These are phyloP conservation scores for Corvus hawaiiensis DNA, from an alignment of 2,113 vertebrate genomes.

Conservation along the genomic window DNA sequence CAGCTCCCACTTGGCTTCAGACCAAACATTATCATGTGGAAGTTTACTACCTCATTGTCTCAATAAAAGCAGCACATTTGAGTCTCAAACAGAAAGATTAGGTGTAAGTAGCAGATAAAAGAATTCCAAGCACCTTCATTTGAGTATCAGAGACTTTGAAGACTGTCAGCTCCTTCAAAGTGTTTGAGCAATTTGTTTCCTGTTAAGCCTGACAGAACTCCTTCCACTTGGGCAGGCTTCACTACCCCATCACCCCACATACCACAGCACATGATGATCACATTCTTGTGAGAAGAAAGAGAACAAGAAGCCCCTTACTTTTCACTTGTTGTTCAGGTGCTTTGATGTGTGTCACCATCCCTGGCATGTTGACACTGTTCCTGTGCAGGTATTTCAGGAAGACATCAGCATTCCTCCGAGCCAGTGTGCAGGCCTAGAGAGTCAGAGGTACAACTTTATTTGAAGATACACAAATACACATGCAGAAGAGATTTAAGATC, in stretches of 20 bases:
- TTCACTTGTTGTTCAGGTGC: constrained; percentile 98
- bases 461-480: not conserved
- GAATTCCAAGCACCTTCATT: not conserved
- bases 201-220: not conserved
- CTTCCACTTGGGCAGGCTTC: not conserved
- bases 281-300: not conserved
- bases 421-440: constrained; percentile 91
- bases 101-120: not conserved
- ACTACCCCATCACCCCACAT: not conserved
- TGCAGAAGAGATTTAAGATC: not conserved
- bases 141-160: not conserved
- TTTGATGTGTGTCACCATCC: constrained; percentile 97
- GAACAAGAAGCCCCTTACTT: constrained; percentile 77
- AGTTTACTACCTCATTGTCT: not conserved
- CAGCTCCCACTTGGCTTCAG: not conserved
- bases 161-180: not conserved
- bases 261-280: not conserved
- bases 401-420: constrained; percentile 94
- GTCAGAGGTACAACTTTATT: not conserved
- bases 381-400: constrained; percentile 98
- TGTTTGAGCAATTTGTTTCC: not conserved
- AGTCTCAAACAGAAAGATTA: not conserved
- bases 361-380: constrained; percentile 98
- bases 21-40: not conserved
- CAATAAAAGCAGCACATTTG: not conserved